phyloP scores from a whole-genome alignment of 2,888 invertebrate species.

The Ceriagrion tenellum region DNA sequence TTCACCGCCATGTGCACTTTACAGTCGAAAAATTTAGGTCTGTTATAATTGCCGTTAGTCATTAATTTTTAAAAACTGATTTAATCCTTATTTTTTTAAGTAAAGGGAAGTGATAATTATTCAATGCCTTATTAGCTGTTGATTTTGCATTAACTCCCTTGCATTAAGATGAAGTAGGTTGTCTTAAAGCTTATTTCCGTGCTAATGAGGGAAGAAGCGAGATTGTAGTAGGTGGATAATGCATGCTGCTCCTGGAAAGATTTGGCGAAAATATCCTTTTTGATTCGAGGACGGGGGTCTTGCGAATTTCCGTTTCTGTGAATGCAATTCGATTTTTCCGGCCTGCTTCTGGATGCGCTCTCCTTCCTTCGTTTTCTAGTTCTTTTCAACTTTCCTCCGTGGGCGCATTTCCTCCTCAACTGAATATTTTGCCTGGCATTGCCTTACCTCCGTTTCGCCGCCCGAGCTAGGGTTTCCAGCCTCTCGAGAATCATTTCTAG shows the following conservation, averaged over 20 bases:
- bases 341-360: background rate
- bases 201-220: background rate
- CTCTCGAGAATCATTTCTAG: too few species aligned
- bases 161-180: background rate
- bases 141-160: background rate
- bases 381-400: too few species aligned
- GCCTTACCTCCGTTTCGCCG: too few species aligned
- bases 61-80: too few species aligned
- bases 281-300: background rate
- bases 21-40: too few species aligned
- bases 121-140: background rate
- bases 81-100: too few species aligned
- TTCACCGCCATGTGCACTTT: too few species aligned
- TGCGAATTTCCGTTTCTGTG: background rate
- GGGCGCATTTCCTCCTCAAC: too few species aligned
- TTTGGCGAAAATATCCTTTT: background rate
- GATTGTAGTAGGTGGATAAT: background rate
- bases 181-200: background rate
- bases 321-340: background rate
- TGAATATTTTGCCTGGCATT: too few species aligned
- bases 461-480: too few species aligned
- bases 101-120: background rate
- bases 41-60: too few species aligned
- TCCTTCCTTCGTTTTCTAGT: background rate
- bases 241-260: background rate